Percentiles rank a stretch among this genome's conserved stretches.
phyloP scores from a whole-genome alignment of 2,888 invertebrate species.

The Tipula lateralis region DNA sequence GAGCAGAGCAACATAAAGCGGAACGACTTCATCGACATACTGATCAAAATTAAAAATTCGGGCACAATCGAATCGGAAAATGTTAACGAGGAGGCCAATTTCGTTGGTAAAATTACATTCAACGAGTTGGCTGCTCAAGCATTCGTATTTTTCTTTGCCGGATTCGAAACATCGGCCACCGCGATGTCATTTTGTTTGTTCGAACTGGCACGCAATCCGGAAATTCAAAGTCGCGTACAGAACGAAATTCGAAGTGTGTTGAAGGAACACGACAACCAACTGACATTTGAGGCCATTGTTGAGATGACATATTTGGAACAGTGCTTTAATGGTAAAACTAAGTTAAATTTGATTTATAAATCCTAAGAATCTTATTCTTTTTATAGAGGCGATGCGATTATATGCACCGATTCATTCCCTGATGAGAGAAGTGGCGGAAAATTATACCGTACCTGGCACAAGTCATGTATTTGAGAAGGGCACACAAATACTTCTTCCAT shows the following conservation, averaged over 20 bases:
- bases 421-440: neutral
- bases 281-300: conserved; percentile 45
- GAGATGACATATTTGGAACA: conserved; percentile 48
- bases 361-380: too few relatives aligned
- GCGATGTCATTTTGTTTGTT: conserved; percentile 49
- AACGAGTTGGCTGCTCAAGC: conserved; percentile 55
- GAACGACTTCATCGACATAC: conserved; percentile 39
- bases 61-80: neutral
- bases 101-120: neutral
- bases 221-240: conserved; percentile 41
- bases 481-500: conserved; percentile 53
- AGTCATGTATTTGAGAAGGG: conserved; percentile 52
- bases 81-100: neutral
- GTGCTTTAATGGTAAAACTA: conserved; percentile 44
- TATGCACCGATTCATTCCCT: conserved; percentile 26
- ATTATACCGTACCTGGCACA: conserved; percentile 35
- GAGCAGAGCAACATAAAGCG: conserved; percentile 42
- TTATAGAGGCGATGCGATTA: conserved; percentile 28
- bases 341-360: conserved; percentile 31
- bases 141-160: conserved; percentile 53
- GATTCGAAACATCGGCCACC: conserved; percentile 50
- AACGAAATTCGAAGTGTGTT: conserved; percentile 45
- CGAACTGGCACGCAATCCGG: conserved; percentile 51
- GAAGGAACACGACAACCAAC: conserved; percentile 40
- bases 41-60: conserved; percentile 46